Evolutionary conservation across 2,113 vertebrate genomes (phyloP).

Genomic region (Python bivittatus): DNA sequence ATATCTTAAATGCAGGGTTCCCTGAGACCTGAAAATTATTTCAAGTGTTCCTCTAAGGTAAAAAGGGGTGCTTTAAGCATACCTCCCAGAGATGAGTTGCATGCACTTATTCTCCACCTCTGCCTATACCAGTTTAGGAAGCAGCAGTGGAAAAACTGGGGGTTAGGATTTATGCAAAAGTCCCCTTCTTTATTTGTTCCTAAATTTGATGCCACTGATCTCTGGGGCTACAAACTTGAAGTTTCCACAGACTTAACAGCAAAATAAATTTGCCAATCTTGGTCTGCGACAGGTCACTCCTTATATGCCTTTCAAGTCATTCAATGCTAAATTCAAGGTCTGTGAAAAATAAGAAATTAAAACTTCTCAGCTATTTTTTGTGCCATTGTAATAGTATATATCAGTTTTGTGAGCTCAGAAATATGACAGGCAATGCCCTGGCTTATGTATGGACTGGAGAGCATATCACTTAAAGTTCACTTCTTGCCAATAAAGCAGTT

Average conservation of each 20-base stretch:
- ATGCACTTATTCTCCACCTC: neutral
- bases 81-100: too few species aligned
- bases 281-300: neutral
- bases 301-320: neutral
- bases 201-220: neutral
- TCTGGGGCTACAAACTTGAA: neutral
- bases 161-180: neutral
- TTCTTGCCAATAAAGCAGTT: conserved; percentile 11
- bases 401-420: neutral
- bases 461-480: neutral
- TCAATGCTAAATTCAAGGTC: neutral
- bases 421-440: neutral
- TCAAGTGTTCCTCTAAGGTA: neutral
- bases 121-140: neutral
- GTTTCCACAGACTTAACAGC: neutral
- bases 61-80: too few species aligned
- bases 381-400: neutral
- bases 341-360: neutral
- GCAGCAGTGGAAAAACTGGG: neutral
- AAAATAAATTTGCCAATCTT: neutral
- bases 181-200: neutral
- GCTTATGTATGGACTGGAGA: neutral
- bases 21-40: neutral
- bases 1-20: neutral
- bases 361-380: neutral